Conservation (phyloP, 2,888 invertebrate genomes). For the Panopea generosa region DNA sequence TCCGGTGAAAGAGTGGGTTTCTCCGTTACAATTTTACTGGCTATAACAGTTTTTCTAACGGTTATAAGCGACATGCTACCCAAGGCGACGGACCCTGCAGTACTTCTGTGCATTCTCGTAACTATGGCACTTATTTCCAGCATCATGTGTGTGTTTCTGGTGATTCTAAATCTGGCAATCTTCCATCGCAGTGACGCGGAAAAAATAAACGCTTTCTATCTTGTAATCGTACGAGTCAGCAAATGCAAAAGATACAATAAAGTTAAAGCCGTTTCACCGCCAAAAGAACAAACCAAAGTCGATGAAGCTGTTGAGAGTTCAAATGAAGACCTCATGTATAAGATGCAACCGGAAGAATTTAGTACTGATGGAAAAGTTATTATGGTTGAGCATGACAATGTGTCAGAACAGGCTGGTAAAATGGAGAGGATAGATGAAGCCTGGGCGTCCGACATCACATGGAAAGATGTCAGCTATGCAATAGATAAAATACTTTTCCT, state of each 20-base stretch:
- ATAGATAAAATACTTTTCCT: slow-evolving; percentile 19
- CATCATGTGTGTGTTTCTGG: not conserved
- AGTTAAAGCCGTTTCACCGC: too few relatives aligned
- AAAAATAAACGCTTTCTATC: too few relatives aligned
- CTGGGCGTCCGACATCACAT: too few relatives aligned
- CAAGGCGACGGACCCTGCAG: slow-evolving; percentile 11
- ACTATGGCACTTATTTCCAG: not conserved
- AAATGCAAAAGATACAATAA: too few relatives aligned
- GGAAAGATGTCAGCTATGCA: slow-evolving; percentile 22
- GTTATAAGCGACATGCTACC: slow-evolving; percentile 21
- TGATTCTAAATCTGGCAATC: slow-evolving; percentile 12
- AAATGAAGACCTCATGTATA: not conserved
- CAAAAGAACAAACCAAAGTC: too few relatives aligned
- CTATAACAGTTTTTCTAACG: slow-evolving; percentile 24
- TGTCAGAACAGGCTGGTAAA: too few relatives aligned
- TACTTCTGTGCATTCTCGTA: slow-evolving; percentile 5
- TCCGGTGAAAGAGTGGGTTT: slow-evolving; percentile 29
- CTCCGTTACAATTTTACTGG: slow-evolving; percentile 18
- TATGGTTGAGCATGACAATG: too few relatives aligned
- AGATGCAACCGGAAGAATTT: too few relatives aligned
- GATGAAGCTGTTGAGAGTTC: not conserved
- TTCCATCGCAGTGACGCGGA: slow-evolving; percentile 3
- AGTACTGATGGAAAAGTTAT: too few relatives aligned
- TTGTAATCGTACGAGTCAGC: too few relatives aligned
- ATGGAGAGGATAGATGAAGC: too few relatives aligned